Evolutionary conservation across 2,113 vertebrate genomes (phyloP).

Genomic region (Pteruthius melanotis): DNA sequence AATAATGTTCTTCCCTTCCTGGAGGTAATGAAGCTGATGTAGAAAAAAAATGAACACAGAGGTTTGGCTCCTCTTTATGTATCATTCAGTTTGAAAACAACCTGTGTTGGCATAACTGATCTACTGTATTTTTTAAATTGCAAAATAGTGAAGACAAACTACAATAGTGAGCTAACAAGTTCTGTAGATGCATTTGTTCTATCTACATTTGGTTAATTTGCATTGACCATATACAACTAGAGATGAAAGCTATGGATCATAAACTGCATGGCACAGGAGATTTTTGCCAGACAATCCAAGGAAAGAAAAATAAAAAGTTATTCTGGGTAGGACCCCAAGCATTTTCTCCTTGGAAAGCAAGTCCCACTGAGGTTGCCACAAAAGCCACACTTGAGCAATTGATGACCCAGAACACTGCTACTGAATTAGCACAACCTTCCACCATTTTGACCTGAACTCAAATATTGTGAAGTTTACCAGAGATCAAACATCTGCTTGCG

Average conservation of each 20-base stretch:
- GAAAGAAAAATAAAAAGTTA: neutral
- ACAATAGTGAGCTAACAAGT: neutral
- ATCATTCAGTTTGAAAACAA: neutral
- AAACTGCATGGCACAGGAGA: neutral
- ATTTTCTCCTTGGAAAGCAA: neutral
- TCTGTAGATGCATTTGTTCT: neutral
- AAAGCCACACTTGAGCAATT: neutral
- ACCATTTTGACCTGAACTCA: neutral
- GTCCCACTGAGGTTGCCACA: neutral
- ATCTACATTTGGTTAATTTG: neutral
- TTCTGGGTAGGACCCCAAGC: neutral
- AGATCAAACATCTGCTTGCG: neutral
- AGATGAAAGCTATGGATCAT: neutral
- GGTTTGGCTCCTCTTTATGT: neutral
- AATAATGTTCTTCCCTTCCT: neutral
- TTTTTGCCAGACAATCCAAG: neutral
- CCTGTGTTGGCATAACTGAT: neutral
- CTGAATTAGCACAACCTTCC: neutral
- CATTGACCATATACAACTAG: neutral
- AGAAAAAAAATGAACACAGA: neutral
- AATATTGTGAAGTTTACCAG: neutral
- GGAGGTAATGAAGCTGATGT: neutral
- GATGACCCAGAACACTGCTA: neutral
- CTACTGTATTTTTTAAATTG: neutral
- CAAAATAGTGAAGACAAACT: neutral